These are phyloP conservation scores for Synanceia verrucosa DNA, from an alignment of 2,797 vertebrate species.

Conservation along the genomic window DNA sequence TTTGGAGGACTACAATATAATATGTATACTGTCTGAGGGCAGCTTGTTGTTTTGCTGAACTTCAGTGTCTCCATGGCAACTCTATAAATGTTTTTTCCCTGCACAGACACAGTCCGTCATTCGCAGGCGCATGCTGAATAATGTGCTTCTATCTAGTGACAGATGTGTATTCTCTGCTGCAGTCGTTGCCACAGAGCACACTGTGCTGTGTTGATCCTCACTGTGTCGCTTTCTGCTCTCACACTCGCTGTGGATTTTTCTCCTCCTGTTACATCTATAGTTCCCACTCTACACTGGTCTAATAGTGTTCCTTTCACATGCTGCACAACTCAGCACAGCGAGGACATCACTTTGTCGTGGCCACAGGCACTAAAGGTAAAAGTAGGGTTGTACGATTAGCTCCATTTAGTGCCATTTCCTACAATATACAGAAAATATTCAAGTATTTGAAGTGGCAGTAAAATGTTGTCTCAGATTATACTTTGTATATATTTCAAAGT, in stretches of 20 bases:
- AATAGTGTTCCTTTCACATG: background rate
- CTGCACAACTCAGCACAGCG: background rate
- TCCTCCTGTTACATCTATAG: background rate
- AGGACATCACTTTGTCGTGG: background rate
- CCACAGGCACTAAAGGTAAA: too few species aligned
- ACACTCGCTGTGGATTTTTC: background rate
- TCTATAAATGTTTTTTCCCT: constrained; percentile 26
- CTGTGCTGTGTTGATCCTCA: background rate
- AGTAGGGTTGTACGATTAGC: too few species aligned
- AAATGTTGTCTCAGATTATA: too few species aligned
- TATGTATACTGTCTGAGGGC: constrained; percentile 24
- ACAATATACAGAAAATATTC: too few species aligned
- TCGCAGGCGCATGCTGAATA: constrained; percentile 1
- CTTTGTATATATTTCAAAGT: too few species aligned
- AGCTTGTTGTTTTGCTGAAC: constrained; percentile 9
- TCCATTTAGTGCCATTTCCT: too few species aligned
- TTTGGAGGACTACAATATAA: background rate
- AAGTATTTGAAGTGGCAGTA: too few species aligned
- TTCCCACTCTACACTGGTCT: background rate
- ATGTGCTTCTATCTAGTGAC: constrained; percentile 12
- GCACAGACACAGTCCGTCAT: background rate
- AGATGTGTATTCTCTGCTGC: constrained; percentile 2
- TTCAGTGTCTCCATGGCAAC: constrained; percentile 43
- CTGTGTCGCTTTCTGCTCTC: background rate
- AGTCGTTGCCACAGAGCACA: background rate